Evolutionary conservation across 2,888 invertebrate species (phyloP).

Genomic region (Hermaeophaga mercurialis): DNA sequence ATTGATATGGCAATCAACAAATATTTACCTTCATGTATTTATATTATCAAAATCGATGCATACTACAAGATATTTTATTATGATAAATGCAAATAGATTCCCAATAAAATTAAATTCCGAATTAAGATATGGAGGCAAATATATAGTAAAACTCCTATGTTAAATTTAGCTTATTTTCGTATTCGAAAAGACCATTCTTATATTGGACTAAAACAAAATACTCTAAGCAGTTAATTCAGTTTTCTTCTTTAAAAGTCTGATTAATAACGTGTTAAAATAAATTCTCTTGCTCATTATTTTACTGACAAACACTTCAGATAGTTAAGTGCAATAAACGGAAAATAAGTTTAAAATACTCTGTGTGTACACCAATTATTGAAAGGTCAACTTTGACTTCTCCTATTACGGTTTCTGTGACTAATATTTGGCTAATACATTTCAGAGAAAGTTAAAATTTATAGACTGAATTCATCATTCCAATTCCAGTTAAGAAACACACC

Average conservation of each 20-base stretch:
- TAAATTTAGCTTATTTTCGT: too few relatives aligned
- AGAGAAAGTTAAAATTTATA: not conserved
- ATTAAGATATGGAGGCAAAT: too few relatives aligned
- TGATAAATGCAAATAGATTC: conserved; percentile 24
- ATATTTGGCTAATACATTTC: not conserved
- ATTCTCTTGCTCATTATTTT: not conserved
- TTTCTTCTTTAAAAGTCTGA: not conserved
- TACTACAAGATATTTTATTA: conserved; percentile 31
- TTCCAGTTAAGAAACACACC: not conserved
- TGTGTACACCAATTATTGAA: not conserved
- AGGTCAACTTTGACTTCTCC: not conserved
- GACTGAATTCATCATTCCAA: not conserved
- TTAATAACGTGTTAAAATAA: not conserved
- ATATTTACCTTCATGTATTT: conserved; percentile 25
- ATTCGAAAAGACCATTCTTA: too few relatives aligned
- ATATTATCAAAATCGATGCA: conserved; percentile 26
- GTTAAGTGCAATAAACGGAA: conserved; percentile 1
- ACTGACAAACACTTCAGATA: not conserved
- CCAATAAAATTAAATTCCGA: too few relatives aligned
- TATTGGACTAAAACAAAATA: too few relatives aligned
- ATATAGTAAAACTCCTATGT: too few relatives aligned
- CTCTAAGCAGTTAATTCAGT: too few relatives aligned
- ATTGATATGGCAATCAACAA: too few relatives aligned
- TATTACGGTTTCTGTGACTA: not conserved
- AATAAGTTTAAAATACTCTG: conserved; percentile 9